Conservation (phyloP, 2,113 vertebrate genomes). For the Hypanus sabinus region DNA sequence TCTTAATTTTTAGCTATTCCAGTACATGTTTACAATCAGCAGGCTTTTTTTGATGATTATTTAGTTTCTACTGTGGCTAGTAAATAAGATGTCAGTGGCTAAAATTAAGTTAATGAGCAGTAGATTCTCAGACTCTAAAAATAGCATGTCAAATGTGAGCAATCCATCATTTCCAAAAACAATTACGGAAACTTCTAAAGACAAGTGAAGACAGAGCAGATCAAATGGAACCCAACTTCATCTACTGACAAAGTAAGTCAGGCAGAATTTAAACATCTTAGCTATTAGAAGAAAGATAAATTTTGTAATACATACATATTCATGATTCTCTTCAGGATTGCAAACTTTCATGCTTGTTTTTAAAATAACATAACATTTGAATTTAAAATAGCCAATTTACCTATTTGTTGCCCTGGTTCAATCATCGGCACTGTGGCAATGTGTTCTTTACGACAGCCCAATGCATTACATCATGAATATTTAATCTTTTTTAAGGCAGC, state of each 20-base stretch:
- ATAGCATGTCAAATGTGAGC: not conserved
- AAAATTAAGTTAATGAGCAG: not conserved
- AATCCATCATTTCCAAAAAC: not conserved
- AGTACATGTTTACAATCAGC: not conserved
- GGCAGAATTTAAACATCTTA: not conserved
- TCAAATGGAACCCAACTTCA: conserved; percentile 5
- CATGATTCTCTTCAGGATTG: conserved; percentile 7
- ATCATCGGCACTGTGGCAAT: conserved; percentile 50
- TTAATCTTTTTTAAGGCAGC: conserved; percentile 51
- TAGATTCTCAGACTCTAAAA: not conserved
- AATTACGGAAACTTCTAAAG: not conserved
- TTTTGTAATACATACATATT: conserved; percentile 2
- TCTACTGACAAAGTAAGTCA: not conserved
- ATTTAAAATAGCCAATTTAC: conserved; percentile 36
- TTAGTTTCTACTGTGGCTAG: not conserved
- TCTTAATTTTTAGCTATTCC: not conserved
- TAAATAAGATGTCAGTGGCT: not conserved
- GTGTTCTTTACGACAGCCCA: conserved; percentile 53
- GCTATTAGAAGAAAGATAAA: not conserved
- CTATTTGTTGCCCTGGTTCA: conserved; percentile 46
- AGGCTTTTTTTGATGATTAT: not conserved
- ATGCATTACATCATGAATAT: conserved; percentile 44
- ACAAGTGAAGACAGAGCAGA: not conserved
- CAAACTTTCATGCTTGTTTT: not conserved
- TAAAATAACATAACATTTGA: not conserved